phyloP scores from a whole-genome alignment of 2,797 vertebrate species.

The Monodelphis domestica region DNA sequence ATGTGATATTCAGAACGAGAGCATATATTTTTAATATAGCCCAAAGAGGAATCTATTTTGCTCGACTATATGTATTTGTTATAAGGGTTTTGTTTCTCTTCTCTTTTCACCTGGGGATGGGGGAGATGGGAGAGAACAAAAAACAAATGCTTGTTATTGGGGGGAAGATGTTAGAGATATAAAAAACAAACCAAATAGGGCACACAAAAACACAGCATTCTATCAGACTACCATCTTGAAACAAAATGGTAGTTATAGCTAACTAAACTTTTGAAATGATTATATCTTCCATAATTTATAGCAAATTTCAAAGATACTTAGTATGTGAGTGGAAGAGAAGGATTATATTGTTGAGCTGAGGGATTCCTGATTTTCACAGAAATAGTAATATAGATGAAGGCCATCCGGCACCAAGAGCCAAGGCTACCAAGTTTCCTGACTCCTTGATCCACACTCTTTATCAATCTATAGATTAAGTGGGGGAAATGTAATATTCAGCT shows the following conservation, averaged over 20 bases:
- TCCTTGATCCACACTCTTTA: not conserved
- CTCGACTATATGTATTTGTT: not conserved
- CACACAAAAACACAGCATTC: not conserved
- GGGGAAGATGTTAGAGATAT: not conserved
- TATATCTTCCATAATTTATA: not conserved
- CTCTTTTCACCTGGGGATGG: not conserved
- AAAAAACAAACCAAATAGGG: not conserved
- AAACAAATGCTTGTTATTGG: not conserved
- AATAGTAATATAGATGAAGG: not conserved
- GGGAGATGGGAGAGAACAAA: not conserved
- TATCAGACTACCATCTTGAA: not conserved
- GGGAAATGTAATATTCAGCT: not conserved
- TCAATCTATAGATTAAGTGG: not conserved
- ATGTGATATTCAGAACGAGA: slow-evolving; percentile 22
- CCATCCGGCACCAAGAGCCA: not conserved
- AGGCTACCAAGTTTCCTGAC: not conserved
- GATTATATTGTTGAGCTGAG: not conserved
- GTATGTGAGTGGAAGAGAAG: not conserved
- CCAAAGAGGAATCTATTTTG: not conserved
- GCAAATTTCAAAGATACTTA: not conserved
- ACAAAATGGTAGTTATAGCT: not conserved
- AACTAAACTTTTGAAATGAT: slow-evolving; percentile 20
- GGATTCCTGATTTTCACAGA: not conserved
- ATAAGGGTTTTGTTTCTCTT: not conserved
- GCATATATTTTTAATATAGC: not conserved